These are phyloP conservation scores for Rhegmatorhina hoffmannsi DNA, from an alignment of 2,113 vertebrate species.

Conservation along the genomic window DNA sequence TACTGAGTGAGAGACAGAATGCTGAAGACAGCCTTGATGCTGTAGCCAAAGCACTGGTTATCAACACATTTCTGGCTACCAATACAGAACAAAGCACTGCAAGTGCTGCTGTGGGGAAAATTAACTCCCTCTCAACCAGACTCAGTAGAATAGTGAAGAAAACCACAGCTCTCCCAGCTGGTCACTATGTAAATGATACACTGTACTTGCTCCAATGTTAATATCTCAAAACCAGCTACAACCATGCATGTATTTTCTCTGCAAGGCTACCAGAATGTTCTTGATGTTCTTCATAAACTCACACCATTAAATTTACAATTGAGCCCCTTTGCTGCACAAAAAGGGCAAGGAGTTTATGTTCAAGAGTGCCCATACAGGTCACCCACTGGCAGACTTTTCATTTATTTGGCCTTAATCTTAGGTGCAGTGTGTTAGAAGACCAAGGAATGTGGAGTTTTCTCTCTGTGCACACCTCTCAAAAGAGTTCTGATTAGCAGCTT, in stretches of 20 bases:
- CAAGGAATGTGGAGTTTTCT: neutral
- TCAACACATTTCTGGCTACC: neutral
- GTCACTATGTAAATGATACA: neutral
- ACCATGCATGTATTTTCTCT: neutral
- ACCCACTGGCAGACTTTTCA: neutral
- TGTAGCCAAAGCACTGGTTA: neutral
- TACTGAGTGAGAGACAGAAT: neutral
- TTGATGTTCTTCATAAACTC: neutral
- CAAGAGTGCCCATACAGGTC: neutral
- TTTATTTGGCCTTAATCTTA: neutral
- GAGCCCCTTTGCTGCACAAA: neutral
- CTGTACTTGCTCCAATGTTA: neutral
- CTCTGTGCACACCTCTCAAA: too few relatives aligned
- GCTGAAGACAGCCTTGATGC: neutral
- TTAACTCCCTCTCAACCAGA: neutral
- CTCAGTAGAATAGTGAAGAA: neutral
- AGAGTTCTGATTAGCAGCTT: neutral
- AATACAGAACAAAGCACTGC: neutral
- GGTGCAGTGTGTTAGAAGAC: neutral
- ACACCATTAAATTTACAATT: neutral
- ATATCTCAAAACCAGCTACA: neutral
- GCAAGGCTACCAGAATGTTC: neutral
- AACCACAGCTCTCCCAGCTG: neutral
- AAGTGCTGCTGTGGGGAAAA: neutral
- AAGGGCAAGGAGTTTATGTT: neutral